A percentile compares a stretch with the other conserved stretches of the same genome.
Conservation (phyloP, 2,113 vertebrate species). For the Okapia johnstoni region DNA sequence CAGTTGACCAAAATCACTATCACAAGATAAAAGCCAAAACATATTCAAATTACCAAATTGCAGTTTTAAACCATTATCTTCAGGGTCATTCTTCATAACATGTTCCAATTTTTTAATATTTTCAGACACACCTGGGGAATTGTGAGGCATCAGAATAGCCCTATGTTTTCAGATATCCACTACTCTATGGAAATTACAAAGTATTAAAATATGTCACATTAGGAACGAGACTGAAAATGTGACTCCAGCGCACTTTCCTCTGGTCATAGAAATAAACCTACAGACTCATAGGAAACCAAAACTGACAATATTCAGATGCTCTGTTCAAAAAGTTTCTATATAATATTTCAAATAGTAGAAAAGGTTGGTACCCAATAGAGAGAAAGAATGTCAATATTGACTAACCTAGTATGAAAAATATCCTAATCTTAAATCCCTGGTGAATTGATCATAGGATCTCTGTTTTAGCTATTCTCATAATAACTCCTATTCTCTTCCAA, state of each 20-base stretch:
- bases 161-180: neutral
- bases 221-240: neutral
- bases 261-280: neutral
- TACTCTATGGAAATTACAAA: neutral
- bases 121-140: neutral
- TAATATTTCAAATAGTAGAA: neutral
- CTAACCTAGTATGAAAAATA: conserved; percentile 6
- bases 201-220: neutral
- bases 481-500: neutral
- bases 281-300: neutral
- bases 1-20: conserved; percentile 95
- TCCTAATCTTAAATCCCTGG: neutral
- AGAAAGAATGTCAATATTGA: neutral
- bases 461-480: neutral
- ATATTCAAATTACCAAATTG: neutral
- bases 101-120: neutral
- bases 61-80: neutral
- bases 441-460: neutral
- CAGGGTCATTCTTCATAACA: neutral
- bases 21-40: conserved; percentile 38
- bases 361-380: neutral
- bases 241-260: neutral
- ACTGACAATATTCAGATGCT: neutral
- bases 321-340: neutral
- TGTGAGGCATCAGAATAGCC: neutral